Conservation (phyloP, 2,888 invertebrate genomes). For the Nasonia oneida region DNA sequence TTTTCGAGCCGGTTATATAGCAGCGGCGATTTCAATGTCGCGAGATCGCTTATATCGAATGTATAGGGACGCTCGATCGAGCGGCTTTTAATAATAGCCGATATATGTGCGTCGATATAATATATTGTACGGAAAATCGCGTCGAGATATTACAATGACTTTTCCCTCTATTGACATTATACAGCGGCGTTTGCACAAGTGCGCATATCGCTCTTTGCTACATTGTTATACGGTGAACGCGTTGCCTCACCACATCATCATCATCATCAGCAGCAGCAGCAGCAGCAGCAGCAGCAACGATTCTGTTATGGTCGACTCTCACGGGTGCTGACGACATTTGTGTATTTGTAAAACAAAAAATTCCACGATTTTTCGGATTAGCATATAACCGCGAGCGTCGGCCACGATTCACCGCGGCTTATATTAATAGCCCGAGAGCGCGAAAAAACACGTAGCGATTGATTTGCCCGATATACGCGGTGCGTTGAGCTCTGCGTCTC, state of each 20-base stretch:
- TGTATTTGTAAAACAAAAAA: conserved; percentile 8
- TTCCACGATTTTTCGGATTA: background rate
- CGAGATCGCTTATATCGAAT: background rate
- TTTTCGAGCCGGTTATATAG: background rate
- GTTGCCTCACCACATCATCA: background rate
- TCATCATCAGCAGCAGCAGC: background rate
- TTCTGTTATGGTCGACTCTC: background rate
- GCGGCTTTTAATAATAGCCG: too few species aligned
- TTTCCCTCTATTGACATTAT: background rate
- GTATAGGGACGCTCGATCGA: too few species aligned
- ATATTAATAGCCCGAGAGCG: background rate
- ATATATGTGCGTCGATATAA: too few species aligned
- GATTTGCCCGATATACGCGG: background rate
- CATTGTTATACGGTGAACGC: background rate
- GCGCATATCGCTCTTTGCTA: background rate
- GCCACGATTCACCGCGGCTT: background rate
- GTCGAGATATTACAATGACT: too few species aligned
- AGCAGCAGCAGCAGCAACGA: background rate
- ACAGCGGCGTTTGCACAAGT: background rate
- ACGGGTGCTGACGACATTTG: background rate
- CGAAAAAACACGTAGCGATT: background rate
- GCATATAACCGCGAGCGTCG: background rate
- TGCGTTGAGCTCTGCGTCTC: background rate
- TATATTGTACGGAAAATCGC: too few species aligned
- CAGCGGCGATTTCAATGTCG: background rate